These are phyloP conservation scores for Leuctra nigra DNA, from an alignment of 2,888 invertebrate genomes.

Conservation along the genomic window DNA sequence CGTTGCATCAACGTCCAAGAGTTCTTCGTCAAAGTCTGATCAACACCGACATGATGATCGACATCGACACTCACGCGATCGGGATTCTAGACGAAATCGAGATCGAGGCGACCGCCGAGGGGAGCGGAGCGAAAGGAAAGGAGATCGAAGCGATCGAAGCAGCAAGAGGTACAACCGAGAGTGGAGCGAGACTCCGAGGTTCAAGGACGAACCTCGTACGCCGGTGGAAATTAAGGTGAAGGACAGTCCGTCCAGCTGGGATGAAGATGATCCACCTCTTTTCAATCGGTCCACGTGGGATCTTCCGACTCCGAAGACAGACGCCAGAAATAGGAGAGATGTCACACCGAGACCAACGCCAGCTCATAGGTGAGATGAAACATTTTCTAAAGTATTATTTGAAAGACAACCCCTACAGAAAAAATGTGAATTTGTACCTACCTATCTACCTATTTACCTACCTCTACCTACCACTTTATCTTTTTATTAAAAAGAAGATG, in stretches of 20 bases:
- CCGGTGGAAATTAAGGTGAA: slow-evolving; percentile 57
- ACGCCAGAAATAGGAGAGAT: slow-evolving; percentile 42
- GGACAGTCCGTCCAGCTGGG: slow-evolving; percentile 65
- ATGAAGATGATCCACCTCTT: slow-evolving; percentile 54
- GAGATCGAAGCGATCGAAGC: neutral
- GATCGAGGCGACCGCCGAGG: slow-evolving; percentile 27
- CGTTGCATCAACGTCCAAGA: slow-evolving; percentile 59
- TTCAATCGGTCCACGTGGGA: slow-evolving; percentile 82
- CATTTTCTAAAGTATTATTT: too few species aligned
- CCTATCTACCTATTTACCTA: too few species aligned
- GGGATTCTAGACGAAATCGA: slow-evolving; percentile 36
- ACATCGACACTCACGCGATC: slow-evolving; percentile 35
- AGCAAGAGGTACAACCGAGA: slow-evolving; percentile 23
- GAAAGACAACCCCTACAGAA: too few species aligned
- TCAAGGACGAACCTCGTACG: slow-evolving; percentile 81
- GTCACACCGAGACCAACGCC: slow-evolving; percentile 81
- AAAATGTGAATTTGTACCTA: too few species aligned
- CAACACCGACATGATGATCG: too few species aligned
- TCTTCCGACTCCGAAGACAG: slow-evolving; percentile 71
- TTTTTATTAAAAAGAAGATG: too few species aligned
- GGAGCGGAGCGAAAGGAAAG: too few species aligned
- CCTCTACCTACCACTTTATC: too few species aligned
- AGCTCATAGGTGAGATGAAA: slow-evolving; percentile 54
- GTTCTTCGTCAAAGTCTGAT: too few species aligned
- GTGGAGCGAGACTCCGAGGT: slow-evolving; percentile 45